These are phyloP conservation scores for Volucella bombylans DNA, from an alignment of 2,888 invertebrate genomes.

Conservation along the genomic window DNA sequence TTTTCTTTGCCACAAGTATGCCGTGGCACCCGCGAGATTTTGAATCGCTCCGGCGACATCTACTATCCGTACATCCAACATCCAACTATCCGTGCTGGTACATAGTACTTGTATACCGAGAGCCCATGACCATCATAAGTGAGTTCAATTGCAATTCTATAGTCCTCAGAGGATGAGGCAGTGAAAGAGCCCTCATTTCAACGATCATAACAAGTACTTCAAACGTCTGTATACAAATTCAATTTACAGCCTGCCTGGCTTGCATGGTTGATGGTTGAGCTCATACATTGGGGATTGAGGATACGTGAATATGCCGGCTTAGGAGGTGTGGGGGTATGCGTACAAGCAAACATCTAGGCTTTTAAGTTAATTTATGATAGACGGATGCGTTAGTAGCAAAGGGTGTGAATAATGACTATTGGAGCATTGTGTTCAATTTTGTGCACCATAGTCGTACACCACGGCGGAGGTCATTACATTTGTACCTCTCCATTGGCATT, in stretches of 20 bases:
- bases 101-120: background rate
- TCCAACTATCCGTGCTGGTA: too few relatives aligned
- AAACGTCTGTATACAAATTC: slow-evolving; percentile 8
- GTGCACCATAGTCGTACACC: background rate
- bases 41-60: background rate
- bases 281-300: background rate
- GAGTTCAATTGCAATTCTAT: slow-evolving; percentile 46
- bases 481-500: too few relatives aligned
- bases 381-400: background rate
- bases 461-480: too few relatives aligned
- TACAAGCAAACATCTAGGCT: slow-evolving; percentile 17
- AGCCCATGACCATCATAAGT: slow-evolving; percentile 12
- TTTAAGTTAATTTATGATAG: slow-evolving; percentile 53
- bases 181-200: slow-evolving; percentile 49
- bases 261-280: slow-evolving; percentile 6
- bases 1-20: slow-evolving; percentile 46
- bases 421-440: background rate
- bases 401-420: background rate
- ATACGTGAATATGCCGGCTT: background rate
- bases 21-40: slow-evolving; percentile 11
- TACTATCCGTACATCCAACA: background rate
- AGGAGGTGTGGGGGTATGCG: background rate
- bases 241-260: slow-evolving; percentile 21
- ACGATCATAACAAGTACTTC: slow-evolving; percentile 58
- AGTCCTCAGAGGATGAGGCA: slow-evolving; percentile 30